Base-by-base conservation (phyloP, 2,113 vertebrate species). In the Parotia lawesii region DNA sequence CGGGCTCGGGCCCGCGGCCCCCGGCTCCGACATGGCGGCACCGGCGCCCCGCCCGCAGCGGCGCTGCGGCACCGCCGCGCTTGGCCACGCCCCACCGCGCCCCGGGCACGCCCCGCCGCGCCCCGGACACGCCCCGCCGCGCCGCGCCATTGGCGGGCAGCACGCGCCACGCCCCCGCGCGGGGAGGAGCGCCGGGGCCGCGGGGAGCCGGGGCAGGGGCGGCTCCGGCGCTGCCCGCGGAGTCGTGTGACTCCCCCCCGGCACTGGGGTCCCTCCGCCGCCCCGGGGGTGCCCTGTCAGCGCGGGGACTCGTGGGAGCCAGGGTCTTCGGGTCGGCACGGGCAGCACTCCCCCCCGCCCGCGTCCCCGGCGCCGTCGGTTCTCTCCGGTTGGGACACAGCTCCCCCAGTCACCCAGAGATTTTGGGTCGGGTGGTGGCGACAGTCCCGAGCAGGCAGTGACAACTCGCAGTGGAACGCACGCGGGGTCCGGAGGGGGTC, bases 21-120 rank as follows among this genome's bases (percentile, higher is more conserved):
- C 96, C 47, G 72, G 57, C 50, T 86, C 74, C 78, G 96, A 95
- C 96, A 97, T 96, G 87, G 83, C 91, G 85, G 86, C 75, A 70
- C 81, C 91, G 57, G 85, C 45, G 51, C 75, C 88, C 84, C 71
- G 42, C 78, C 83, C 58, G 72, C 65, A 71, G 31, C 72, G 31
- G 57, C 72, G 87, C 65, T 83, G 78, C 87, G 25, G 87, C 54
- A 38, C 16, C 20, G 45, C 45, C 45, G 45, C 19, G 38, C 3
- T 45, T 45, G 44, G 44, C 44, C 44, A 20, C 44, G 44, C 44
- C 44, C 44, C 44, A 19, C 44, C 44, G 44, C 44, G 44, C 44
- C 42, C 42, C 38, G 42, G 42, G 7, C 42, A 18, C 42, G 42
- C 42, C 44, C 44, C 44, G 44, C 44, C 44, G 44, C 44, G 44